Base-by-base conservation (phyloP, 2,888 invertebrate species). In the Gibbula magus region DNA sequence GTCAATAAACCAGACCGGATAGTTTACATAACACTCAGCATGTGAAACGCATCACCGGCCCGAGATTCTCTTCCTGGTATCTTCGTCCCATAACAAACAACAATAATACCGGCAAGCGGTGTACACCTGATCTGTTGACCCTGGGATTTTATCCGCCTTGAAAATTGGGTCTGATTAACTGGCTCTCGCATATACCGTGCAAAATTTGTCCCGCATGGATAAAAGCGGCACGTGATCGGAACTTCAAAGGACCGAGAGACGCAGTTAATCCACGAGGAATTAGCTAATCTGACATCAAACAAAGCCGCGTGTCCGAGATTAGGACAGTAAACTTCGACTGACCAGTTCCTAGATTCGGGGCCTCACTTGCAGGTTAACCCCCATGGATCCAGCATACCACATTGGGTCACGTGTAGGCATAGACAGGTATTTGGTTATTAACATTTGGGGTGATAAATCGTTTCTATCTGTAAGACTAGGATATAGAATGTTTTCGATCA, bases 191-290 rank as follows among this genome's bases (percentile, higher is more conserved):
- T 70, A 32, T 70, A 35, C 70, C 70, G 32, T 39, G 70, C 20
- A 35, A 70, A 70, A 32, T 70, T 70, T 70, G 70, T 70, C 70
- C 35, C 70, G 70, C 70, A n/a, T 35, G 16, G 39, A 35, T 70
- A 70, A 70, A 70, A 70, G 70, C 70, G 70, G 70, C 35, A 70
- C 70, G 70, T 70, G 70, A 70, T 70, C 39, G 32, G 10, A 70
- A 29, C 39, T 32, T 70, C 70, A 70, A 70, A 70, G 70, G n/a
- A 25, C 20, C 35, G 35, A 25, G 39, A 70, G 70, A 35, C 29
- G 39, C 39, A 70, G 70, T 39, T 70, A 70, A 70, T 70, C 70
- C 70, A 39, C n/a, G 35, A 32, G 70, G 70, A 70, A 39, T 70
- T 70, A 70, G 70, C 70, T 35, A 32, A 70, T 70, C 70, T 20